Evolutionary conservation across 2,797 vertebrate species (phyloP), one percentile per base, ranked within the genome.

Genomic region (Novumbra hubbsi): DNA sequence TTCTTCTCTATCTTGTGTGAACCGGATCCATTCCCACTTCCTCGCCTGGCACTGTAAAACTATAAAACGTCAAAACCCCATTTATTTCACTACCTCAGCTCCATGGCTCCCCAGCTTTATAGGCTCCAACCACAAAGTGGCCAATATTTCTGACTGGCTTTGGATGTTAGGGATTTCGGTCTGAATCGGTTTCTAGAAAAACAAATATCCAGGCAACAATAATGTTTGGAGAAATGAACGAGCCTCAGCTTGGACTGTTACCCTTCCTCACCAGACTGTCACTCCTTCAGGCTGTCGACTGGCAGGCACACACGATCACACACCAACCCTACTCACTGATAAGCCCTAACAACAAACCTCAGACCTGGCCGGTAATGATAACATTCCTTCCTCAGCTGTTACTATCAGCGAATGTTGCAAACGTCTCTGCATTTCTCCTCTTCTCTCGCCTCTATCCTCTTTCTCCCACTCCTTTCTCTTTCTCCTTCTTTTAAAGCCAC

Each of bases 361-460:
- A 87, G 86, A 84, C 81, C 74, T 74, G 73, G 75, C 80, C 84
- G 82, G 72, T 66, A 75, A 70, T 19, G 88, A 88, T 90, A 91
- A 91, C 83, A 90, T 90, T 91, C 87, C 85, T 84, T 17, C 50
- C 63, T 49, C n/a, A 67, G 34, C 65, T 78, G 74, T 48, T 83
- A 73, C 68, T 28, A 79, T 73, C 71, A 80, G 34, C 62, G 69
- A 3, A 4, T 27, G 17, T 48, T 57, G 52, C 41, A 32, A 67
- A 32, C 57, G 32, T 73, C 28, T 68, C 45, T 81, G 49, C 68
- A 72, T 73, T 3, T 75, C 48, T 74, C 64, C 62, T 28, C 50
- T 34, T 65, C 77, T 73, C 67, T 50, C 48, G 11, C 66, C 68
- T 34, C 16, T 12, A 7, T 67, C 52, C 74, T 71, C 48, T 76